Percentiles rank a stretch among this genome's conserved stretches.
Conservation (phyloP, 2,888 invertebrate species). For the Argynnis bischoffii region DNA sequence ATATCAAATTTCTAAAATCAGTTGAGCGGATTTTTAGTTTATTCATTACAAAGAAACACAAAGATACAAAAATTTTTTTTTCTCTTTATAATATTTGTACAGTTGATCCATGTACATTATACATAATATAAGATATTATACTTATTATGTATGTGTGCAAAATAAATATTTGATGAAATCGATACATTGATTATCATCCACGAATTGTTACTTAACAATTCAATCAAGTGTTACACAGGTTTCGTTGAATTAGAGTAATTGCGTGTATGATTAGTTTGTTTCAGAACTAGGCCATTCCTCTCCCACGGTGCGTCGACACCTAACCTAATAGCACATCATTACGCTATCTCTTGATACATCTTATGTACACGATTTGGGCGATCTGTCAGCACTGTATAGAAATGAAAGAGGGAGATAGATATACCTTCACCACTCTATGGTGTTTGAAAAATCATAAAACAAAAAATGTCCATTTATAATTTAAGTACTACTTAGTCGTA, state of each 20-base stretch:
- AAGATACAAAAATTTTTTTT: no score
- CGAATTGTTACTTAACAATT: constrained; percentile 60
- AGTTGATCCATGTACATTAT: no score
- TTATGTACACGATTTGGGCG: constrained; percentile 43
- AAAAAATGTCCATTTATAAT: no score
- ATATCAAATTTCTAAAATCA: no score
- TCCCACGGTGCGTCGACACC: constrained; percentile 78
- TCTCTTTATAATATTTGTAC: no score
- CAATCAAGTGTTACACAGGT: constrained; percentile 75
- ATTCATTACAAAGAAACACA: no score
- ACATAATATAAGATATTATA: no score
- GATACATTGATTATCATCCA: constrained; percentile 46
- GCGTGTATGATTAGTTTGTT: constrained; percentile 65
- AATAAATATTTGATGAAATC: constrained; percentile 8
- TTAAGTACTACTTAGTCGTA: no score
- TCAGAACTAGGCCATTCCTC: constrained; percentile 68
- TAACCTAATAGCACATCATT: constrained; percentile 74
- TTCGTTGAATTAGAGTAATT: constrained; percentile 77
- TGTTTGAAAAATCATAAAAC: no score
- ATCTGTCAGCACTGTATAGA: constrained; percentile 15
- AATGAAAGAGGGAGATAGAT: constrained; percentile 18
- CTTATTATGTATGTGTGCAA: not conserved
- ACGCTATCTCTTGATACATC: constrained; percentile 76
- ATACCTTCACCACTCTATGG: not conserved
- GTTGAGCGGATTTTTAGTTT: no score